Base-by-base conservation (phyloP, 2,797 vertebrate species). In the Lateolabrax maculatus region DNA sequence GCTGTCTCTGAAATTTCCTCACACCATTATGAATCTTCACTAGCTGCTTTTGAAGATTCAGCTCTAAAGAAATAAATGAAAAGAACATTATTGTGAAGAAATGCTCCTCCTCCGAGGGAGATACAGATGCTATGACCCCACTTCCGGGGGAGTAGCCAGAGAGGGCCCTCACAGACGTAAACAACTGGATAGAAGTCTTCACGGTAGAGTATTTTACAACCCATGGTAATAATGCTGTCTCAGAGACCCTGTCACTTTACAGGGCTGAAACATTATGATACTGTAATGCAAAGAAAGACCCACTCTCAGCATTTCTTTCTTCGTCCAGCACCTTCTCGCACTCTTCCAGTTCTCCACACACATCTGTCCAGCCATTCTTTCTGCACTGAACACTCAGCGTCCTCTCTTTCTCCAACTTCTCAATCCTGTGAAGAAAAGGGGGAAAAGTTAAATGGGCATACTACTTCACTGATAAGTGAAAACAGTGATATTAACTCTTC, bases 331-430 rank as follows among this genome's bases (percentile, higher is more conserved):
- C 88, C 72, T 75, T 93, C 80, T 97, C 95, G 37, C 94, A 86
- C 61, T 97, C 96, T 74, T 97, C 96, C 75, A 98, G 88, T 18
- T 90, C 84, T 80, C 84, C 92, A 31, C 88, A 94, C 58, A 96
- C 92, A 73, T 92, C 91, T 43, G 90, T 94, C 90, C 95, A 96
- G 69, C 90, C 93, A 77, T 88, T 95, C 90, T 90, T 97, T 79
- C 89, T 97, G 72, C 91, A 96, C 87, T 94, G 96, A 80, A 94
- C 87, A 68, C 86, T 89, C 77, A 91, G 78, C 15, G 70, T 91
- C 87, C 91, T 95, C 76, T 97, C 96, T 90, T 96, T 98, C 92
- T 98, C 96, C 78, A 95, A 86, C 88, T 95, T 95, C 64, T 94
- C 93, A 92, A 97, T 92, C 90, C 98, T 99, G 84, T 29, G 55